A percentile compares a stretch with the other conserved stretches of the same genome.
phyloP scores from a whole-genome alignment of 2,797 vertebrate species.

The Hydrocynus forskahlii region DNA sequence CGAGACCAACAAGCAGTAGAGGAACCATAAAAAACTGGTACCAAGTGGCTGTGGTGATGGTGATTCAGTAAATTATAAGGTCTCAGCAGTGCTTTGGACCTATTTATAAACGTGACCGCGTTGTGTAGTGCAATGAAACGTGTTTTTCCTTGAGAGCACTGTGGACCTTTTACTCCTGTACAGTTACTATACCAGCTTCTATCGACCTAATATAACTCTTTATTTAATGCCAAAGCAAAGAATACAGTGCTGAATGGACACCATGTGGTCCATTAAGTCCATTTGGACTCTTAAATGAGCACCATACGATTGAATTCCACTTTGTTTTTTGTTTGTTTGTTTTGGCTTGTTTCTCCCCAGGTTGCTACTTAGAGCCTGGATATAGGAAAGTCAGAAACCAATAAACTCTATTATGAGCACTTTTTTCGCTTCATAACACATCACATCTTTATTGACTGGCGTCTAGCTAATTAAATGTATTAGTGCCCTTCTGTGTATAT shows the following conservation, averaged over 20 bases:
- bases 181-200: neutral
- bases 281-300: no score
- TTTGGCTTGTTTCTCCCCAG: neutral
- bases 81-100: slow-evolving; percentile 23
- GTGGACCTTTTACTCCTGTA: neutral
- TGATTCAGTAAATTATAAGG: slow-evolving; percentile 47
- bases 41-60: slow-evolving; percentile 31
- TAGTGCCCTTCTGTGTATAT: slow-evolving; percentile 18
- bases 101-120: slow-evolving; percentile 52
- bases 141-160: neutral
- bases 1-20: neutral
- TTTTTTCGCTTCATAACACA: neutral
- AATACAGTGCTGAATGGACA: neutral
- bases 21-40: slow-evolving; percentile 3
- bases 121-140: slow-evolving; percentile 15
- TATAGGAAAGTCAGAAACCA: neutral
- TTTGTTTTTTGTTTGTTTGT: neutral
- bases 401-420: neutral
- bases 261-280: neutral
- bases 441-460: slow-evolving; percentile 20
- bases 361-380: neutral
- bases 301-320: neutral
- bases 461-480: slow-evolving; percentile 36
- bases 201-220: neutral
- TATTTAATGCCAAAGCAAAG: neutral